Base-by-base conservation (phyloP, 2,888 invertebrate species). In the Leptothorax acervorum region DNA sequence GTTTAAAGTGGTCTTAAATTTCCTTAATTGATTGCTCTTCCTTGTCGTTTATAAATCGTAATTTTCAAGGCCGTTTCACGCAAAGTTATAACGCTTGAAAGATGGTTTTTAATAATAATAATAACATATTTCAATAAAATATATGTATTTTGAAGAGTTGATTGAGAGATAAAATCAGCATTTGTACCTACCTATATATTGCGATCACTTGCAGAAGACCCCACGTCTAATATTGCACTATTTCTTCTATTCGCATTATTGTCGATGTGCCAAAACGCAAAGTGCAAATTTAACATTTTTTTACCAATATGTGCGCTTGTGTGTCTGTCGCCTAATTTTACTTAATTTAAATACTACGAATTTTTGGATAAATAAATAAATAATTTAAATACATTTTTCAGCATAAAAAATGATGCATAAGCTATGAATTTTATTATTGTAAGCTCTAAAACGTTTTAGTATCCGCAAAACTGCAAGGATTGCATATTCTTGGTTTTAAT, bases 1-100 rank as follows among this genome's bases (percentile, higher is more conserved):
- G 71, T 39, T 57, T 18, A 18, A 71, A 71, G 57, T 71, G 79
- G 23, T 79, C 53, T 57, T 57, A 79, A 42, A 55, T 71, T 79
- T 79, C 45, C 23, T 71, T 57, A 18, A 79, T 60, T 23, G 48
- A 23, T 60, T 28, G 45, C 23, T 48, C 18, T 60, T 79, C 79
- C 57, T 71, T 48, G 18, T 60, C 45, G 15, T 45, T 9, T 45
- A 42, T 45, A 42, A 15, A 57, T 11, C n/a, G 28, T 73, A 48
- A 81, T 48, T 81, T 73, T 39, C 35, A 73, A 60, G 35, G 5
- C 18, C 18, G 12, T n/a, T 48, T 4, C 18, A 23, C 5, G 35
- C n/a, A 23, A 70, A 48, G 6, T 15, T 66, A 39, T 66, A 39
- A 53, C 3, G 35, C 48, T 65, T 11, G 11, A 31, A n/a, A 63